Evolutionary conservation across 2,888 invertebrate species (phyloP).

Genomic region (Peribatodes rhomboidaria): DNA sequence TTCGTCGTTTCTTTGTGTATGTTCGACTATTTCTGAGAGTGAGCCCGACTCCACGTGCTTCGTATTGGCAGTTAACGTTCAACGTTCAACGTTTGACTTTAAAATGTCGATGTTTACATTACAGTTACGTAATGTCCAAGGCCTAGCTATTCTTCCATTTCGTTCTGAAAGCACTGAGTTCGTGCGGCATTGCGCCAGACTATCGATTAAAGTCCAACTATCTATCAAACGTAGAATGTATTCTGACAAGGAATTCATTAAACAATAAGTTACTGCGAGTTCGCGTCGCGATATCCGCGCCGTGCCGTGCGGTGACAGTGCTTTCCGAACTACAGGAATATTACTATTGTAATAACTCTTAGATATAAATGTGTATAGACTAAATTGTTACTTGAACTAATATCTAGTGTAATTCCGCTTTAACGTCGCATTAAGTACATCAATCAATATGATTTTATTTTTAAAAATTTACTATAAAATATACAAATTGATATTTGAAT

Average conservation of each 20-base stretch:
- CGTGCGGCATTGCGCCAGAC: constrained; percentile 23
- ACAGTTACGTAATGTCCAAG: constrained; percentile 44
- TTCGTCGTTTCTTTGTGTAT: constrained; percentile 43
- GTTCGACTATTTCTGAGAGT: constrained; percentile 39
- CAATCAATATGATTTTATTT: no score
- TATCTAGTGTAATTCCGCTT: no score
- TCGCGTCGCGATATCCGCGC: constrained; percentile 31
- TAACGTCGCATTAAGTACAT: no score
- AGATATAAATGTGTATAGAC: constrained; percentile 62
- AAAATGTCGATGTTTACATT: constrained; percentile 44
- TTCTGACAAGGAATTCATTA: constrained; percentile 8
- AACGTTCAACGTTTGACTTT: constrained; percentile 41
- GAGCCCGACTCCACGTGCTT: constrained; percentile 39
- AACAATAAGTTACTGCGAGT: neutral
- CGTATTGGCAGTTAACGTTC: constrained; percentile 38
- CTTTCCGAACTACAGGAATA: constrained; percentile 18
- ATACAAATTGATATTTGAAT: no score
- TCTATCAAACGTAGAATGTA: constrained; percentile 1
- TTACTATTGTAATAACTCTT: neutral
- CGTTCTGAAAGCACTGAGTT: constrained; percentile 28
- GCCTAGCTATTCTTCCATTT: constrained; percentile 39
- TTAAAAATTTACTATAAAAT: no score
- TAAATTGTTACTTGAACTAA: no score
- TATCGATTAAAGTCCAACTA: constrained; percentile 19
- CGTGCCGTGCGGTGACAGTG: constrained; percentile 28